Evolutionary conservation across 2,888 invertebrate genomes (phyloP).

Genomic region (Lomographa bimaculata): DNA sequence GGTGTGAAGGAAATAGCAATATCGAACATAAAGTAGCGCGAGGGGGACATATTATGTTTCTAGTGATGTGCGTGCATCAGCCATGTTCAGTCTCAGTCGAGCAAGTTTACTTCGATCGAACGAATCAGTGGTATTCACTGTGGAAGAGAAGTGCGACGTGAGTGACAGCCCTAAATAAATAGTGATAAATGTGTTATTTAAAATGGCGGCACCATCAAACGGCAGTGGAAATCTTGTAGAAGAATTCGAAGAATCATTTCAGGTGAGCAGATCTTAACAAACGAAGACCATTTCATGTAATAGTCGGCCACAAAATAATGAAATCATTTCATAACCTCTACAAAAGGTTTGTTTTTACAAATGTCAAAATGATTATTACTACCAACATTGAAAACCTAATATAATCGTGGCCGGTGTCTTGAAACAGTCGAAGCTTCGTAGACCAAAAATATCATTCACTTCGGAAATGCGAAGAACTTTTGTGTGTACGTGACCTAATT

Average conservation of each 20-base stretch:
- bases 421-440: conserved; percentile 69
- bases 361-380: conserved; percentile 55
- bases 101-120: conserved; percentile 1
- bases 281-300: conserved; percentile 14
- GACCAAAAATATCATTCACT: conserved; percentile 45
- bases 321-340: conserved; percentile 65
- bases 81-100: too few species aligned
- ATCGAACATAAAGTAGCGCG: neutral
- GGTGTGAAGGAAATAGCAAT: conserved; percentile 4
- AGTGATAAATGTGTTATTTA: conserved; percentile 25
- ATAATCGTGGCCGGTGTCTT: conserved; percentile 55
- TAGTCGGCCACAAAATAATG: conserved; percentile 12
- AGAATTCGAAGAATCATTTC: conserved; percentile 95
- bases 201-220: conserved; percentile 91
- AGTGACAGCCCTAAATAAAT: conserved; percentile 35
- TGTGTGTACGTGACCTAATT: conserved; percentile 78
- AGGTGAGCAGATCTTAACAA: conserved; percentile 77
- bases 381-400: conserved; percentile 63
- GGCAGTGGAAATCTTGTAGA: conserved; percentile 94
- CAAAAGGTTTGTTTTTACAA: conserved; percentile 42
- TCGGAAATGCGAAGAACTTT: conserved; percentile 42
- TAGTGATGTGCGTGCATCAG: conserved; percentile 10
- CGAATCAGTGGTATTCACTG: too few species aligned
- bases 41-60: conserved; percentile 2
- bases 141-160: too few species aligned